A percentile compares a stretch with the other conserved stretches of the same genome.
Evolutionary conservation across 2,888 invertebrate species (phyloP).

Genomic region (Nowickia ferox): DNA sequence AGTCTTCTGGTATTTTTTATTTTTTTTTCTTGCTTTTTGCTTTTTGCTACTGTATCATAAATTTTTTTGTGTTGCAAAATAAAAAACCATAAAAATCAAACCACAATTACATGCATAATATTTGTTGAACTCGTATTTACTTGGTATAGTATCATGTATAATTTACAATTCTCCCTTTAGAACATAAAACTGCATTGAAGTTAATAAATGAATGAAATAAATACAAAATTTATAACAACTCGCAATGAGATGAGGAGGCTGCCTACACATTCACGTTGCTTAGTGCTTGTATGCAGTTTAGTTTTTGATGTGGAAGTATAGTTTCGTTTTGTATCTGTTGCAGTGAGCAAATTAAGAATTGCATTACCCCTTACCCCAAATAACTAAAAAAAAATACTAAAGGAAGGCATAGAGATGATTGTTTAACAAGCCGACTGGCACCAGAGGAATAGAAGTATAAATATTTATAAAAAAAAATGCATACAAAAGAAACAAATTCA

Average conservation of each 20-base stretch:
- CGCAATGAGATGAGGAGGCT: conserved; percentile 16
- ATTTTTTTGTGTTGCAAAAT: conserved; percentile 27
- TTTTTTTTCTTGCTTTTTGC: neutral
- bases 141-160: conserved; percentile 45
- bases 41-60: conserved; percentile 2
- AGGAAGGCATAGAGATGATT: conserved; percentile 22
- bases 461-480: conserved; percentile 25
- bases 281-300: neutral
- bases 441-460: conserved; percentile 40
- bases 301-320: conserved; percentile 28
- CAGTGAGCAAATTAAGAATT: conserved; percentile 51
- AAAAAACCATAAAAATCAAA: conserved; percentile 66
- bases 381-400: neutral
- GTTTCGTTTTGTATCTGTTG: neutral
- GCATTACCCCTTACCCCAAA: conserved; percentile 3
- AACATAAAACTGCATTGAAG: conserved; percentile 25
- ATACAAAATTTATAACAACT: conserved; percentile 45
- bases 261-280: neutral
- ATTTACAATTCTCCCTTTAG: conserved; percentile 44
- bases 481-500: conserved; percentile 20
- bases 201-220: conserved; percentile 54
- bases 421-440: conserved; percentile 64
- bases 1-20: neutral
- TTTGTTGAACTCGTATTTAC: conserved; percentile 47
- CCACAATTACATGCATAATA: conserved; percentile 70